Conservation (phyloP, 2,888 invertebrate species). For the Nomada ruficornis region DNA sequence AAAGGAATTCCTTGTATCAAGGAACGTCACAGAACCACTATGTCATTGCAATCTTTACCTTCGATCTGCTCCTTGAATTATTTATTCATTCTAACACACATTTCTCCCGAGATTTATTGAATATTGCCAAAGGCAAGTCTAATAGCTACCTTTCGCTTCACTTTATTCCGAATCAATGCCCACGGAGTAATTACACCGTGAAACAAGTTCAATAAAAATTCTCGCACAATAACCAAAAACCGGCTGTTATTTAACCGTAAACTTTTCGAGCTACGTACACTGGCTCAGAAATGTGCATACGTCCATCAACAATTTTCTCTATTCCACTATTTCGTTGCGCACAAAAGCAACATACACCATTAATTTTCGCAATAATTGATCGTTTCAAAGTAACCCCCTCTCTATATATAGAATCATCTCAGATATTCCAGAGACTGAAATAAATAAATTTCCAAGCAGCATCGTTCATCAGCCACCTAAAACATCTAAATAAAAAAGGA, state of each 20-base stretch:
- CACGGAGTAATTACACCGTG: not conserved
- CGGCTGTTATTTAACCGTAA: too few relatives aligned
- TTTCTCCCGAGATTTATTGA: slow-evolving; percentile 8
- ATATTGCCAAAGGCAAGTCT: slow-evolving; percentile 17
- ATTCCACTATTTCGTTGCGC: too few relatives aligned
- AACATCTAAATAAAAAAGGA: not conserved
- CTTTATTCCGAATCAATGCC: slow-evolving; percentile 3
- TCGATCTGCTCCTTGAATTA: slow-evolving; percentile 16
- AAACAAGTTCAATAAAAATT: too few relatives aligned
- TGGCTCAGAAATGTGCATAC: too few relatives aligned
- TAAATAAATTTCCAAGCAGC: not conserved
- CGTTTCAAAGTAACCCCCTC: not conserved
- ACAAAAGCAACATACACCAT: too few relatives aligned
- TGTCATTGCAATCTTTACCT: slow-evolving; percentile 15
- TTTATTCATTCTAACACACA: slow-evolving; percentile 26
- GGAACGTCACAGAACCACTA: slow-evolving; percentile 18
- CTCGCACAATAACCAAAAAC: too few relatives aligned
- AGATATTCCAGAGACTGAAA: not conserved
- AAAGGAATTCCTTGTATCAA: slow-evolving; percentile 17
- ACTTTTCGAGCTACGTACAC: not conserved
- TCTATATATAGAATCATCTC: not conserved
- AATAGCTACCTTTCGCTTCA: slow-evolving; percentile 3
- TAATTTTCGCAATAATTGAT: not conserved
- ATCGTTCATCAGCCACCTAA: not conserved
- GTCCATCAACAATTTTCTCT: too few relatives aligned